Evolutionary conservation across 1,140 invertebrate genomes (phyloP).

Genomic region (Trigoniulus corallinus): DNA sequence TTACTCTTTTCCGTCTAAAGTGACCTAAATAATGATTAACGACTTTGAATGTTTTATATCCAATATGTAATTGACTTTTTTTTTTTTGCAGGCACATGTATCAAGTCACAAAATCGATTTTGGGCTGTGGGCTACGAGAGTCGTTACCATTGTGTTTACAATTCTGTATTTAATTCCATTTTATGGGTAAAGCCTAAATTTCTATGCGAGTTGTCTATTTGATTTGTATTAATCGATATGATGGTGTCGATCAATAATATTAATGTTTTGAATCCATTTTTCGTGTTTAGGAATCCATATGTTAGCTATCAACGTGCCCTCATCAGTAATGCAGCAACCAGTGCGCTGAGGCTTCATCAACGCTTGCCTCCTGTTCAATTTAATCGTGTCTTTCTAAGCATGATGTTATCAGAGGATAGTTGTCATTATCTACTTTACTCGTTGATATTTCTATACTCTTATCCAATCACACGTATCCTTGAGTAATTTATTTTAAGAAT

Average conservation of each 20-base stretch:
- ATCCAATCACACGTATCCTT: constrained; percentile 70
- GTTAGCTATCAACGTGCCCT: constrained; percentile 81
- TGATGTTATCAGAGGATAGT: constrained; percentile 75
- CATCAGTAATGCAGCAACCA: constrained; percentile 78
- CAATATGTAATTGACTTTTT: no score
- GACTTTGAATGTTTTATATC: no score
- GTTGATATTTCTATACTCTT: constrained; percentile 75
- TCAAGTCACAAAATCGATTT: constrained; percentile 67
- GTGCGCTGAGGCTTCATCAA: constrained; percentile 82
- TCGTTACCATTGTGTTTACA: constrained; percentile 64
- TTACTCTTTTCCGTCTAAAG: no score
- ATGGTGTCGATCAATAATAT: not conserved
- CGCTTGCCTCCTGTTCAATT: constrained; percentile 56
- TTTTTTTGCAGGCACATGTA: constrained; percentile 38
- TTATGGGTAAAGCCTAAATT: constrained; percentile 53
- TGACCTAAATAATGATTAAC: no score
- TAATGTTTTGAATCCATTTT: not conserved
- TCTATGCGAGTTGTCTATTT: not conserved
- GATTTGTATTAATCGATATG: not conserved
- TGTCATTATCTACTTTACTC: constrained; percentile 92
- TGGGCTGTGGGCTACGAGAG: constrained; percentile 60
- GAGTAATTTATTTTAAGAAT: constrained; percentile 11
- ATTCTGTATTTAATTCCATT: constrained; percentile 69
- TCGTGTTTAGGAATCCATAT: constrained; percentile 47
- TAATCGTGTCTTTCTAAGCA: constrained; percentile 56